These are phyloP conservation scores for Heliconius cydno DNA, from an alignment of 2,888 invertebrate genomes.

Conservation along the genomic window DNA sequence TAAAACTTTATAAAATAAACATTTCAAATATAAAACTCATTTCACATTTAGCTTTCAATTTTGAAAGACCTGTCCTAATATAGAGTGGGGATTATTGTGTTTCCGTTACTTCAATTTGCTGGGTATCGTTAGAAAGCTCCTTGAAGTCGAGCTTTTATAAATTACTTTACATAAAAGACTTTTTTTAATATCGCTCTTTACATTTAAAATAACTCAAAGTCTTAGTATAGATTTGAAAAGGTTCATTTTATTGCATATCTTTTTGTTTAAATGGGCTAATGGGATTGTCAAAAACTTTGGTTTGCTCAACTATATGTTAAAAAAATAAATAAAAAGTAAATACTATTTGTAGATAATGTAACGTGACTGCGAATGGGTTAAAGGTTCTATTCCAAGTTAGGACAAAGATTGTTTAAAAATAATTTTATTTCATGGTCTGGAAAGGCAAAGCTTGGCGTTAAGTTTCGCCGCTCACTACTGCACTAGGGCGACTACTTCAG, in stretches of 20 bases:
- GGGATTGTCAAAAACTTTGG: too few species aligned
- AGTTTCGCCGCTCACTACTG: too few species aligned
- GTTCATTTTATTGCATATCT: background rate
- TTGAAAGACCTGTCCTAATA: slow-evolving; percentile 1
- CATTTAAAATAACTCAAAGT: background rate
- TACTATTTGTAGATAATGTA: too few species aligned
- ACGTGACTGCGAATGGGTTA: too few species aligned
- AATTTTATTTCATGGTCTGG: too few species aligned
- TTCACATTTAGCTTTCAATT: slow-evolving; percentile 8
- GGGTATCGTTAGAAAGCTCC: slow-evolving; percentile 8
- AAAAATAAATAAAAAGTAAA: too few species aligned
- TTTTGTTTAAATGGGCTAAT: background rate
- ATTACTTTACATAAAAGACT: slow-evolving; percentile 5
- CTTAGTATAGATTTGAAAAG: background rate
- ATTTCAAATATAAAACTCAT: background rate
- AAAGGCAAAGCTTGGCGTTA: too few species aligned
- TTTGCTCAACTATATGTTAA: too few species aligned
- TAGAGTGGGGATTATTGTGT: slow-evolving; percentile 7
- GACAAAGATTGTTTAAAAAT: too few species aligned
- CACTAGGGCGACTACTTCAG: too few species aligned
- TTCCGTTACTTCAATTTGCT: slow-evolving; percentile 23
- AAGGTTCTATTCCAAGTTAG: too few species aligned
- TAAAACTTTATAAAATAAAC: background rate
- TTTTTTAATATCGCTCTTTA: slow-evolving; percentile 4
- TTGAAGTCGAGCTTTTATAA: slow-evolving; percentile 10